Conservation (phyloP, 2,888 invertebrate genomes). For the Frankliniella fusca region DNA sequence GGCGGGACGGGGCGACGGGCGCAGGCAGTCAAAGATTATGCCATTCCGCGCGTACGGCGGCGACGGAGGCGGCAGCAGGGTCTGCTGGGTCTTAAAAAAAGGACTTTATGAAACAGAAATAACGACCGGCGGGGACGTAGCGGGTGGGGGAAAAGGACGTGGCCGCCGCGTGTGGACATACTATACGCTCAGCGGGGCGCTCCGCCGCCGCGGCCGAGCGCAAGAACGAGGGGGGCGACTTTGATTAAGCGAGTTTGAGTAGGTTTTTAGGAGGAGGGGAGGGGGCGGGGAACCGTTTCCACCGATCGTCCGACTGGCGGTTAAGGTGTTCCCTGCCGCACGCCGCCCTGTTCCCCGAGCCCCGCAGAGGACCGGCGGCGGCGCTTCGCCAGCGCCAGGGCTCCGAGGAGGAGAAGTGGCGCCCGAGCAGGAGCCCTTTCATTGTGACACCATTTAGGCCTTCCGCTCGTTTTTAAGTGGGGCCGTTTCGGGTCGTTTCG, state of each 20-base stretch:
- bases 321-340: background rate
- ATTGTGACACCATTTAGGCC: conserved; percentile 20
- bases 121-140: background rate
- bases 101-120: conserved; percentile 25
- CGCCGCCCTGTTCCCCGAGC: background rate
- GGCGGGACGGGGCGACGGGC: background rate
- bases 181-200: too few species aligned
- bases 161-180: background rate
- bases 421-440: background rate
- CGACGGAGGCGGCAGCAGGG: too few species aligned
- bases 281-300: background rate
- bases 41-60: background rate
- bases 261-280: background rate
- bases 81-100: background rate
- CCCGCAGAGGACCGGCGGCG: background rate
- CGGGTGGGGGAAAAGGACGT: background rate
- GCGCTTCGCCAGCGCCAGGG: background rate
- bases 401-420: background rate
- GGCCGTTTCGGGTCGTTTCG: conserved; percentile 23
- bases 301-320: background rate
- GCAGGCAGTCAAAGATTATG: background rate
- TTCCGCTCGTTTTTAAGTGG: conserved; percentile 10
- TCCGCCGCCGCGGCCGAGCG: too few species aligned
- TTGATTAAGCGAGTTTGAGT: too few species aligned
- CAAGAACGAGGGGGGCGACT: too few species aligned